Conservation (phyloP, 2,888 invertebrate genomes). For the Eupithecia pulchellata region DNA sequence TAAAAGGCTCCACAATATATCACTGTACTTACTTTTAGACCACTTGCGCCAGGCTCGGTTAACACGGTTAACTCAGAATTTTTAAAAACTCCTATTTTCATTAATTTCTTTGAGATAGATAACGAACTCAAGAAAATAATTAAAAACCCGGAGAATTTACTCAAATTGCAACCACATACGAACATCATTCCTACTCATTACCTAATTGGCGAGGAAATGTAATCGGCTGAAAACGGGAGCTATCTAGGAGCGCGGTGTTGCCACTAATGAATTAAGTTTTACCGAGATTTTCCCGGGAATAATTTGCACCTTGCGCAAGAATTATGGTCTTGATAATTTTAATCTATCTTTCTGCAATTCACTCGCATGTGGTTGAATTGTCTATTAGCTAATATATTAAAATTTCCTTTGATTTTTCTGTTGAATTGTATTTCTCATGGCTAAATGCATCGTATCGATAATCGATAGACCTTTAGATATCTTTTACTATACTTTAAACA, state of each 20-base stretch:
- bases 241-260: slow-evolving; percentile 12
- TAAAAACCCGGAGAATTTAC: not conserved
- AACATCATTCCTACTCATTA: slow-evolving; percentile 5
- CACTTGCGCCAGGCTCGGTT: too few species aligned
- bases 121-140: not conserved
- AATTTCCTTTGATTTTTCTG: not conserved
- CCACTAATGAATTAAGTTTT: slow-evolving; percentile 19
- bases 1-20: too few species aligned
- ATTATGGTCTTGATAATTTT: slow-evolving; percentile 11
- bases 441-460: not conserved
- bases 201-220: slow-evolving; percentile 10
- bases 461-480: too few species aligned
- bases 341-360: not conserved
- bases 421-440: not conserved
- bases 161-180: slow-evolving; percentile 10
- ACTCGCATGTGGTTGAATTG: not conserved
- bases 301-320: slow-evolving; percentile 18
- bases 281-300: slow-evolving; percentile 16
- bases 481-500: too few species aligned
- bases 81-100: too few species aligned
- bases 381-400: not conserved
- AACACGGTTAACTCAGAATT: too few species aligned
- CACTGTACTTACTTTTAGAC: too few species aligned
- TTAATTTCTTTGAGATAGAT: not conserved
- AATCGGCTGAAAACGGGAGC: slow-evolving; percentile 10